A percentile compares a stretch with the other conserved stretches of the same genome.
Conservation (phyloP, 1,140 invertebrate species). For the Bicyclus anynana region DNA sequence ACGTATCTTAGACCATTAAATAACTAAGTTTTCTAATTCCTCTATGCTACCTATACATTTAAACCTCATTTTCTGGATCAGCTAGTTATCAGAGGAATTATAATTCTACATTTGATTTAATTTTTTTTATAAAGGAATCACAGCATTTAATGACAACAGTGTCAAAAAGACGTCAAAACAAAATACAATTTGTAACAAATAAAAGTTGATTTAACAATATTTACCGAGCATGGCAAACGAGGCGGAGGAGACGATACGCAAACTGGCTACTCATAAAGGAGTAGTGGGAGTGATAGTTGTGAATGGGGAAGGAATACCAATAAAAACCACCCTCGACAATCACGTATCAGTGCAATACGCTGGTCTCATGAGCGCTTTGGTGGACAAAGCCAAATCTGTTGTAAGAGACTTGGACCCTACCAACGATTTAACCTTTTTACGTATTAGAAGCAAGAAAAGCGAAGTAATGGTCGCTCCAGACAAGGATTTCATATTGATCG, state of each 20-base stretch:
- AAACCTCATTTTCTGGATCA: no score
- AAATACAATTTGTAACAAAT: no score
- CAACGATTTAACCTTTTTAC: conserved; percentile 88
- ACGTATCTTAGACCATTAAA: no score
- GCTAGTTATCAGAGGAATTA: no score
- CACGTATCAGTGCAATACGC: conserved; percentile 85
- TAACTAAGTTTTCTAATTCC: no score
- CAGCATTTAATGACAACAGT: no score
- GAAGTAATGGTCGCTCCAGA: conserved; percentile 94
- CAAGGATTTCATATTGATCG: conserved; percentile 84
- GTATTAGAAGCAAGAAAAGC: conserved; percentile 93
- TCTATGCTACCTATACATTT: no score
- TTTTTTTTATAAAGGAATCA: no score
- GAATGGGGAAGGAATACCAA: conserved; percentile 86
- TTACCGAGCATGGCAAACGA: conserved; percentile 78
- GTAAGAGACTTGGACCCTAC: conserved; percentile 87
- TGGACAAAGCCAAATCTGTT: conserved; percentile 83
- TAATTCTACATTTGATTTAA: no score
- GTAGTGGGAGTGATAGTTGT: conserved; percentile 85
- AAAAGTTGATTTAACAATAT: no score
- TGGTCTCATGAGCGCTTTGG: conserved; percentile 81
- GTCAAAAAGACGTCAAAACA: no score
- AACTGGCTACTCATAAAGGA: conserved; percentile 83
- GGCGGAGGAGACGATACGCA: conserved; percentile 87
- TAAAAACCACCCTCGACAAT: conserved; percentile 87